These are phyloP conservation scores for Holotrichia oblita DNA, from an alignment of 1,140 invertebrate genomes.

Conservation along the genomic window DNA sequence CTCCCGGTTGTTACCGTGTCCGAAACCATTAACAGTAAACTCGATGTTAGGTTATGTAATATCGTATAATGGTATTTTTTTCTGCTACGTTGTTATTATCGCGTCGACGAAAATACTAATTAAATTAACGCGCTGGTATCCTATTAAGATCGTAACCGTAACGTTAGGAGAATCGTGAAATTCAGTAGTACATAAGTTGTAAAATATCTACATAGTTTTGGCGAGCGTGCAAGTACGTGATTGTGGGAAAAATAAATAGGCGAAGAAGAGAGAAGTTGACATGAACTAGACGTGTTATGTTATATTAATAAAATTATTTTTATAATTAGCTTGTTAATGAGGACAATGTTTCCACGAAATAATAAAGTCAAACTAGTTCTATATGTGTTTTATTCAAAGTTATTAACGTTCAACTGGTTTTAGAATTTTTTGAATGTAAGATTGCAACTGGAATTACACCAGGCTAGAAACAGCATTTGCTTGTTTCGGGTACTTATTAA, in stretches of 20 bases:
- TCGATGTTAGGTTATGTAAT: conserved; percentile 7
- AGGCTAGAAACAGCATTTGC: too few species aligned
- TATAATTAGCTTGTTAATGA: conserved; percentile 12
- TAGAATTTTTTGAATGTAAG: neutral
- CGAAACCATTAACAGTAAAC: conserved; percentile 16
- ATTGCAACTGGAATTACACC: too few species aligned
- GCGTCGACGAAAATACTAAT: conserved; percentile 12
- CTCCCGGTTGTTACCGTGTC: conserved; percentile 14
- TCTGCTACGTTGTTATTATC: neutral
- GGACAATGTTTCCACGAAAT: conserved; percentile 5
- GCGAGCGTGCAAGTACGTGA: neutral
- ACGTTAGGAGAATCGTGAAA: neutral
- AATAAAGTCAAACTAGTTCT: neutral
- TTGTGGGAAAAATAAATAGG: neutral
- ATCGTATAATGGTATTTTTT: conserved; percentile 18
- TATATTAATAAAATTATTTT: conserved; percentile 22
- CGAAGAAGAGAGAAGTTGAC: neutral
- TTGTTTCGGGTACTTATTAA: too few species aligned
- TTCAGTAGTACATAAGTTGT: neutral
- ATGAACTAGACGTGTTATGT: neutral
- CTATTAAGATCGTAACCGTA: neutral
- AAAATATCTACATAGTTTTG: neutral
- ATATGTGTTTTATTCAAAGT: neutral
- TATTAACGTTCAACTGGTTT: neutral
- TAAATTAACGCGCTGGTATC: neutral